Conservation (phyloP, 2,888 invertebrate genomes). For the Drosophila hawaiiensis region DNA sequence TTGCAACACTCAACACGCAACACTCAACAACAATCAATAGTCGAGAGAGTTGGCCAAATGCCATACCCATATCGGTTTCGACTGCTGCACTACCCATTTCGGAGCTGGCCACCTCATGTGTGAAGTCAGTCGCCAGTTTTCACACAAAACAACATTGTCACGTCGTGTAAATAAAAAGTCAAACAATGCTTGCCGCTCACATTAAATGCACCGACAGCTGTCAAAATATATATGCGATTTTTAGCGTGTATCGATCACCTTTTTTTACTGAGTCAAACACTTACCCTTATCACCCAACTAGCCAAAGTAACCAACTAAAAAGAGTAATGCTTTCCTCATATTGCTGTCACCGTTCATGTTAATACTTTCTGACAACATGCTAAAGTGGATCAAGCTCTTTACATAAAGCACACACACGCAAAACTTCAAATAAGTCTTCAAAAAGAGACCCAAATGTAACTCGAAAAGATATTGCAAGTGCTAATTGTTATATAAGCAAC, state of each 20-base stretch:
- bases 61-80: slow-evolving; percentile 7
- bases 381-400: neutral
- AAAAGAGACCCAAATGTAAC: neutral
- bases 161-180: slow-evolving; percentile 10
- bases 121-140: slow-evolving; percentile 56
- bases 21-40: neutral
- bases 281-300: neutral
- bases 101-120: slow-evolving; percentile 23
- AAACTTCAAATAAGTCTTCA: neutral
- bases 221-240: neutral
- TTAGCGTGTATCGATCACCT: neutral
- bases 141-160: slow-evolving; percentile 32
- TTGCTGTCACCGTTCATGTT: neutral
- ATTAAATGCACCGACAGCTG: neutral
- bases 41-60: slow-evolving; percentile 46
- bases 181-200: neutral
- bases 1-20: neutral
- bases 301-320: neutral
- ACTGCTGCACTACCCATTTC: neutral
- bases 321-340: neutral
- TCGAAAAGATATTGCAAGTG: neutral
- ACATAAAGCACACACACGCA: neutral
- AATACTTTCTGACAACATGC: neutral
- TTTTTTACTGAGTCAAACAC: neutral
- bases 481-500: neutral